Base-by-base conservation (phyloP, 2,888 invertebrate genomes). In the Seira musarum region DNA sequence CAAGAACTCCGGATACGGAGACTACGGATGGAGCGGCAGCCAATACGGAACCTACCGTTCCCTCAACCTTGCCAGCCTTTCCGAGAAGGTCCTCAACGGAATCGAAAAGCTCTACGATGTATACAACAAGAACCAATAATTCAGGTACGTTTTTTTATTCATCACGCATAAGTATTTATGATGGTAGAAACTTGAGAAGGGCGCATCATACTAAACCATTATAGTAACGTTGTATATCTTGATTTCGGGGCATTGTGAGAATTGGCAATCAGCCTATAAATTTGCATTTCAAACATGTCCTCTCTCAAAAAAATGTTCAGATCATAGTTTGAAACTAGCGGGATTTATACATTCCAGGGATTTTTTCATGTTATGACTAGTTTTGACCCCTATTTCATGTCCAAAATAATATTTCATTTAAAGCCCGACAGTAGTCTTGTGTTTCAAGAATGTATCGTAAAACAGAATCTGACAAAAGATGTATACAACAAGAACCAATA, bases 71-170 rank as follows among this genome's bases (percentile, higher is more conserved):
- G 87, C 85, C 71, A 83, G 83, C 63, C 82, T 85, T 57, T 84
- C 87, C 60, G 85, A 85, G 82, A 87, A 87, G 82, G 85, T 87
- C 79, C 83, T 86, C 74, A 82, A 81, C 61, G 87, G 84, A 73
- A 82, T 87, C 53, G 86, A 86, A 71, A 86, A 85, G 79, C 69
- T 85, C 65, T 87, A 87, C 81, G 86, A 87, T 66, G 82, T 84
- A 61, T 87, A 87, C 87, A 86, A 85, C 85, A 87, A 86, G 80
- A 84, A 82, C 83, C 85, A 87, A 82, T 86, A 87, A 86, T 75
- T 81, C 80, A 75, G 84, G 85, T 86, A 83, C 71, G 82, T 24
- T 30, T 70, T 69, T 66, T 19, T 46, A 64, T 74, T 64, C 19
- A 17, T 15, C 24, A 35, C 49, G 2, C 13, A 40, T 22, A 19